Evolutionary conservation across 2,888 invertebrate genomes (phyloP).

Genomic region (Ophion costatus): DNA sequence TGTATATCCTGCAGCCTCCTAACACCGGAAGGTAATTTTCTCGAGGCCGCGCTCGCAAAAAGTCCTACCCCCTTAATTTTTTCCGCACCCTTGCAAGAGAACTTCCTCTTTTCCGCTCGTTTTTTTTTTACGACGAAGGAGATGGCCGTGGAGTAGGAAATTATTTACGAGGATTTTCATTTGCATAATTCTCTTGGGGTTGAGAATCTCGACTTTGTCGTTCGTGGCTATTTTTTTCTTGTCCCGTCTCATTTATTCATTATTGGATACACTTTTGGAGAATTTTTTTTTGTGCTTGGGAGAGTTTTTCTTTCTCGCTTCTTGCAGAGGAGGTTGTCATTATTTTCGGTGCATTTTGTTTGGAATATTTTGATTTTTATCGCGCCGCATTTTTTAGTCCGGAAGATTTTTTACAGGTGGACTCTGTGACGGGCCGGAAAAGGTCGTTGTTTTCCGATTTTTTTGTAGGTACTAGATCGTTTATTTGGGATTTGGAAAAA

Average conservation of each 20-base stretch:
- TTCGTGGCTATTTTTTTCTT: background rate
- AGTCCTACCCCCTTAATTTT: background rate
- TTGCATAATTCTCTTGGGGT: background rate
- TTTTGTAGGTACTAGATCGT: too few relatives aligned
- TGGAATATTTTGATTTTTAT: too few relatives aligned
- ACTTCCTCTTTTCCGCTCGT: background rate
- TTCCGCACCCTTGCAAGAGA: background rate
- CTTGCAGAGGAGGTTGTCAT: too few relatives aligned
- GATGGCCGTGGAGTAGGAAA: background rate
- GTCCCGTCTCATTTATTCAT: background rate
- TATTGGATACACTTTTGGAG: too few relatives aligned
- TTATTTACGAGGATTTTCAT: background rate
- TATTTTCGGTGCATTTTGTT: too few relatives aligned
- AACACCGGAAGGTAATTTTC: slow-evolving; percentile 85
- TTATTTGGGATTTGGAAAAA: too few relatives aligned
- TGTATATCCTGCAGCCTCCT: slow-evolving; percentile 89
- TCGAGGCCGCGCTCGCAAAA: slow-evolving; percentile 24
- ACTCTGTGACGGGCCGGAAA: too few relatives aligned
- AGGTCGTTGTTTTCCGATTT: background rate
- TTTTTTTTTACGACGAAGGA: background rate
- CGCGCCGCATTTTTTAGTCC: too few relatives aligned
- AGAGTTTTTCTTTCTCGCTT: too few relatives aligned
- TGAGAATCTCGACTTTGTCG: background rate
- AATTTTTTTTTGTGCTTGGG: too few relatives aligned
- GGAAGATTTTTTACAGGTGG: too few relatives aligned